Percentiles rank a stretch among this genome's conserved stretches.
These are phyloP conservation scores for Trachelipus rathkii DNA, from an alignment of 1,140 invertebrate species.

Conservation along the genomic window DNA sequence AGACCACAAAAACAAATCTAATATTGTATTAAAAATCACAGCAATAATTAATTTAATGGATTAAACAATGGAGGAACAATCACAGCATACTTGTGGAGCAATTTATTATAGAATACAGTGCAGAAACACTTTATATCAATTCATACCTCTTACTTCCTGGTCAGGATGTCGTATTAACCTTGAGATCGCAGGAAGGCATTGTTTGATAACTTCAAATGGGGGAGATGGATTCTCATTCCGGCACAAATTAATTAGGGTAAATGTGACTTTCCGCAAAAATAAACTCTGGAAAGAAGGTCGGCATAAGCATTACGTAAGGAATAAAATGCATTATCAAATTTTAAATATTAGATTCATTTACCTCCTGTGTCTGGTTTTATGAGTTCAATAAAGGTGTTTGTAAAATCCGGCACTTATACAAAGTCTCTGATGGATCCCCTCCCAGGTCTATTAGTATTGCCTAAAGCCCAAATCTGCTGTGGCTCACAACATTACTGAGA, in stretches of 20 bases:
- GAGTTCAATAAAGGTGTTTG: slow-evolving; percentile 63
- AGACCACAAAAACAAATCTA: too few species aligned
- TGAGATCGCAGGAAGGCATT: slow-evolving; percentile 75
- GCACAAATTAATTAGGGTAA: slow-evolving; percentile 89
- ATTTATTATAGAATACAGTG: too few species aligned
- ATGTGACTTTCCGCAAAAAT: slow-evolving; percentile 68
- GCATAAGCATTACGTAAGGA: slow-evolving; percentile 16
- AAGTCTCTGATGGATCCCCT: slow-evolving; percentile 61
- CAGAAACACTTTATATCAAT: too few species aligned
- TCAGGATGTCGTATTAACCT: slow-evolving; percentile 70
- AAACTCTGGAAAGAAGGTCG: slow-evolving; percentile 35
- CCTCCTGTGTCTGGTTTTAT: slow-evolving; percentile 58
- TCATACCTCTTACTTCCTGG: slow-evolving; percentile 64
- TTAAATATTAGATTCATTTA: slow-evolving; percentile 47
- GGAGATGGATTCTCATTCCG: slow-evolving; percentile 86
- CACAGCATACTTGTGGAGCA: too few species aligned
- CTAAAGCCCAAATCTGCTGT: slow-evolving; percentile 94
- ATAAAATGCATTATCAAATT: slow-evolving; percentile 20
- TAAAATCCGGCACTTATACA: slow-evolving; percentile 61
- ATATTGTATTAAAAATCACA: too few species aligned
- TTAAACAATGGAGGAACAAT: too few species aligned
- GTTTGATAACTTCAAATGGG: slow-evolving; percentile 67
- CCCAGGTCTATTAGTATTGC: slow-evolving; percentile 87
- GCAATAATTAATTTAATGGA: too few species aligned
- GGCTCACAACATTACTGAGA: slow-evolving; percentile 84